Evolutionary conservation across 2,797 vertebrate genomes (phyloP).

Genomic region (Valencia hispanica): DNA sequence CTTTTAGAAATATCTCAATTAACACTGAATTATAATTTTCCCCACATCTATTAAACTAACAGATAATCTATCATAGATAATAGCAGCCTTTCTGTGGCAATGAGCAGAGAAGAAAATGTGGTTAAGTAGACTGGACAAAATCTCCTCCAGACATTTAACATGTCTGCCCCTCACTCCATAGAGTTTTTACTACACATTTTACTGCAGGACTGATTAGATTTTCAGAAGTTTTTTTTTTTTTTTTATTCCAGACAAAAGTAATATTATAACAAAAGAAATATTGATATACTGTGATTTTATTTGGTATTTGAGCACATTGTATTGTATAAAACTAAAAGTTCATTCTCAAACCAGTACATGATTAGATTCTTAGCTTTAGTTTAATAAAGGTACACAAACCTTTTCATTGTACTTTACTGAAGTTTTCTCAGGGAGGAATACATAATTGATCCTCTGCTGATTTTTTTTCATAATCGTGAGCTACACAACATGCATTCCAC

Average conservation of each 20-base stretch:
- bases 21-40: slow-evolving; percentile 38
- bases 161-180: slow-evolving; percentile 1
- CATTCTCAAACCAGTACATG: not conserved
- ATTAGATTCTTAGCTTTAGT: too few relatives aligned
- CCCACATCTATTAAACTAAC: slow-evolving; percentile 22
- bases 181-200: slow-evolving; percentile 3
- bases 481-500: not conserved
- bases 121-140: slow-evolving; percentile 36
- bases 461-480: too few relatives aligned
- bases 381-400: too few relatives aligned
- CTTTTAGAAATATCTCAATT: slow-evolving; percentile 44
- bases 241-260: not conserved
- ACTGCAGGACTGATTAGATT: not conserved
- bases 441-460: too few relatives aligned
- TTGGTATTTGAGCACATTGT: not conserved
- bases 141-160: slow-evolving; percentile 31
- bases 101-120: slow-evolving; percentile 35
- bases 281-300: not conserved
- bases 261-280: not conserved
- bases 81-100: not conserved
- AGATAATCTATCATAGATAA: slow-evolving; percentile 21
- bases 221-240: not conserved
- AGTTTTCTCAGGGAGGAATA: too few relatives aligned
- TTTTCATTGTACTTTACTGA: too few relatives aligned
- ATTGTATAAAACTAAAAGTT: not conserved